phyloP scores from a whole-genome alignment of 2,113 vertebrate genomes.

The Gasterosteus aculeatus region DNA sequence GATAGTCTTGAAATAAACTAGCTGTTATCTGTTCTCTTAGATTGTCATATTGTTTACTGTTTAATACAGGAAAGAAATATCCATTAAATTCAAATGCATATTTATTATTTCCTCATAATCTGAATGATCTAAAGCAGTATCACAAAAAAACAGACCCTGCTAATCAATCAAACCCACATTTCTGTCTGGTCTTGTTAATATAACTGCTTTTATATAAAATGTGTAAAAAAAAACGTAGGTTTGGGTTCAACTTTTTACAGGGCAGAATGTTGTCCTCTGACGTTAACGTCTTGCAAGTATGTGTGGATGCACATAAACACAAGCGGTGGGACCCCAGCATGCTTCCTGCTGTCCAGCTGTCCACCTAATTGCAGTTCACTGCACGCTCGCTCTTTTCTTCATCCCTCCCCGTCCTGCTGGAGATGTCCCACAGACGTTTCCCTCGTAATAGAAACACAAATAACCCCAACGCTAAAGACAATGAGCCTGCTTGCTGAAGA shows the following conservation, averaged over 20 bases:
- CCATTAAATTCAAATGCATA: neutral
- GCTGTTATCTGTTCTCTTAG: neutral
- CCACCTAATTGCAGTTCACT: slow-evolving; percentile 78
- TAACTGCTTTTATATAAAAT: slow-evolving; percentile 5
- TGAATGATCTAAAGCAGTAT: neutral
- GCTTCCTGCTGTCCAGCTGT: slow-evolving; percentile 80
- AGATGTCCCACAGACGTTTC: slow-evolving; percentile 39
- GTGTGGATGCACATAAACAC: slow-evolving; percentile 68
- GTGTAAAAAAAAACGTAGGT: slow-evolving; percentile 29
- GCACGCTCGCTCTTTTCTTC: slow-evolving; percentile 57
- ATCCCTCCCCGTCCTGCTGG: slow-evolving; percentile 41
- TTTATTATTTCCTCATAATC: slow-evolving; percentile 8
- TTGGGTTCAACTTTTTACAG: slow-evolving; percentile 24
- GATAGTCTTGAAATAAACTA: neutral
- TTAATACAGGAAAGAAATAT: neutral
- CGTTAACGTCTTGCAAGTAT: slow-evolving; percentile 53
- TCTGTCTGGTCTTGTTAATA: neutral
- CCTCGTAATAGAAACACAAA: slow-evolving; percentile 49
- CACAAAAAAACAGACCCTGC: neutral
- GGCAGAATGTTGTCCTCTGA: slow-evolving; percentile 46
- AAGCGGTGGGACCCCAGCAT: slow-evolving; percentile 53
- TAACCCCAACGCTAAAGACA: slow-evolving; percentile 51
- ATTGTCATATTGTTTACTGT: neutral
- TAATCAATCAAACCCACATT: neutral
- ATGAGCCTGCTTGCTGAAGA: slow-evolving; percentile 55